Evolutionary conservation across 2,113 vertebrate genomes (phyloP), one percentile per base, ranked within the genome.

Genomic region (Plecturocebus donacophilus): DNA sequence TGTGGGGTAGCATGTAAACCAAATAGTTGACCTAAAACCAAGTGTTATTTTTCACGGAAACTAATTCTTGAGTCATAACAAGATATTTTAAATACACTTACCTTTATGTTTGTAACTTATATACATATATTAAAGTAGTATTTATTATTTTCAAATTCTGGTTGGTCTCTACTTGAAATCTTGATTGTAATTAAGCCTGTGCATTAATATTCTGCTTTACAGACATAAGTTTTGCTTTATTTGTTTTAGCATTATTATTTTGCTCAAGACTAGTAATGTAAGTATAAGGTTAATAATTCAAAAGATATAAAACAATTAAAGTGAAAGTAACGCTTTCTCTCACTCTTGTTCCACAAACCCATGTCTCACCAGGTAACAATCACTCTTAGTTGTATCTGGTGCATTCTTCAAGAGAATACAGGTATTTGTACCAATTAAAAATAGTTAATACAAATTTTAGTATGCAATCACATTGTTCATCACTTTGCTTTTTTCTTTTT

Each of bases 131-230:
- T 79, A 47, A 87, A 80, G 5, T 9, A 61, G 3, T 32, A 20
- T 45, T 90, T 27, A 91, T 68, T 54, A 27, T 93, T 96, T 87
- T 91, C 1, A 47, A 47, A 5, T 86, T 5, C 27, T 83, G 25
- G n/a, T 77, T 94, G 64, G 12, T 54, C 27, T 95, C 8, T 79
- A 8, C 80, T 73, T 94, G 54, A 96, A 90, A 88, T 79, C 86
- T 52, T 70, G 21, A 32, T 91, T 85, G 1, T 52, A 91, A 80
- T 94, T 93, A 86, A 91, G 8, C 2, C 12, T 97, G 79, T 87
- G 7, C 30, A 94, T 94, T 92, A 81, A 94, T 90, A 88, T 58
- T 96, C 61, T 84, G n/a, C 42, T 76, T 58, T 54, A 14, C 25
- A 87, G 45, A 85, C 0, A 32, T 32, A 91, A 2, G 12, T 89